A percentile compares a stretch with the other conserved stretches of the same genome.
phyloP scores from a whole-genome alignment of 2,113 vertebrate genomes.

The Pelmatolapia mariae region DNA sequence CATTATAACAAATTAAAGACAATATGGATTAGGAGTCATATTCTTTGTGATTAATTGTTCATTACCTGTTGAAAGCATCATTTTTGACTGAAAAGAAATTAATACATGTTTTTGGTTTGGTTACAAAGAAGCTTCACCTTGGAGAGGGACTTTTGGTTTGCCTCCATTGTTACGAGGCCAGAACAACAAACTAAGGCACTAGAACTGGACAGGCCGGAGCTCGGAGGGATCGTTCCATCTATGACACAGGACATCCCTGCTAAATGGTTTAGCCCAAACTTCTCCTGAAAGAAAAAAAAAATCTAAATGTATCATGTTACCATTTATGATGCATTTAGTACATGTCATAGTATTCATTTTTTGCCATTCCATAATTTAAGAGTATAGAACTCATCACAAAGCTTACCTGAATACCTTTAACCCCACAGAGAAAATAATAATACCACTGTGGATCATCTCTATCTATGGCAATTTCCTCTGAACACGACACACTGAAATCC shows the following conservation, averaged over 20 bases:
- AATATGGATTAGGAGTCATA: neutral
- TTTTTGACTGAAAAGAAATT: neutral
- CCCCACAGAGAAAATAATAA: slow-evolving; percentile 96
- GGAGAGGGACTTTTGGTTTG: slow-evolving; percentile 83
- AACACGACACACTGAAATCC: slow-evolving; percentile 76
- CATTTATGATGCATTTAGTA: neutral
- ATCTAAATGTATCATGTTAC: neutral
- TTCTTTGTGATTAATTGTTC: neutral
- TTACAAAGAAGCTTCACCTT: slow-evolving; percentile 74
- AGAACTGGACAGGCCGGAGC: slow-evolving; percentile 93
- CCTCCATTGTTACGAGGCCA: slow-evolving; percentile 82
- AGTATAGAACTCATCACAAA: neutral
- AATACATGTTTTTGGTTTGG: neutral
- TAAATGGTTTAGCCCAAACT: slow-evolving; percentile 74
- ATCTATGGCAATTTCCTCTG: slow-evolving; percentile 81
- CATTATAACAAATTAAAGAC: neutral
- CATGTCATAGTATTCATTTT: neutral
- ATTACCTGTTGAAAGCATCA: fast-evolving
- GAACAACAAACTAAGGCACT: slow-evolving; percentile 95
- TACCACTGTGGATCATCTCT: slow-evolving; percentile 87
- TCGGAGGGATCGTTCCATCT: slow-evolving; percentile 89
- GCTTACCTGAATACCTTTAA: slow-evolving; percentile 94
- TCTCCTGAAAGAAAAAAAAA: slow-evolving; percentile 75
- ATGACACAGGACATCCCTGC: slow-evolving; percentile 89
- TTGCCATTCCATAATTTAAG: neutral